Conservation (phyloP, 2,797 vertebrate species). For the Protosalanx chinensis region DNA sequence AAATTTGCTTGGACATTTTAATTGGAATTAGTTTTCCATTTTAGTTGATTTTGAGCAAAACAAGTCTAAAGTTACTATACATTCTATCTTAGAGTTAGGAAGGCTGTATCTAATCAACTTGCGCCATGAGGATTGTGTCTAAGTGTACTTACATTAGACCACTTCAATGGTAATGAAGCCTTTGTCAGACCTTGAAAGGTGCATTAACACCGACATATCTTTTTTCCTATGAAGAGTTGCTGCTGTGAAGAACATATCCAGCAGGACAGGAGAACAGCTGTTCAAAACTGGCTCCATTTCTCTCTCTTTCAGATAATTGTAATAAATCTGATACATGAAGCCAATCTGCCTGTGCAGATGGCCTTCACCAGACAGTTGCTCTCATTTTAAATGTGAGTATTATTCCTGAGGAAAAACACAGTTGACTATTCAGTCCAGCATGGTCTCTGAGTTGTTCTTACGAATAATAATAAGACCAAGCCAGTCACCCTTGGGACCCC, state of each 20-base stretch:
- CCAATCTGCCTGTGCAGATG: conserved; percentile 70
- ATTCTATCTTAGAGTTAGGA: too few species aligned
- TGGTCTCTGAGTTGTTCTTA: conserved; percentile 4
- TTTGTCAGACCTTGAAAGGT: too few species aligned
- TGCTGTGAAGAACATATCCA: background rate
- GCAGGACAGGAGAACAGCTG: conserved; percentile 33
- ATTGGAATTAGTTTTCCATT: too few species aligned
- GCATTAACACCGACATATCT: too few species aligned
- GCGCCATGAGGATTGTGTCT: too few species aligned
- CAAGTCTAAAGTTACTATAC: too few species aligned
- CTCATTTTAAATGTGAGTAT: background rate
- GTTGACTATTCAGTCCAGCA: background rate
- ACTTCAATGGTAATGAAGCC: too few species aligned
- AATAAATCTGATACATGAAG: conserved; percentile 63
- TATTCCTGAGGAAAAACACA: background rate
- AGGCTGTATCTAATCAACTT: too few species aligned
- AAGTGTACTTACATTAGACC: too few species aligned
- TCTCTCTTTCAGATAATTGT: conserved; percentile 51
- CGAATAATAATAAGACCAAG: background rate
- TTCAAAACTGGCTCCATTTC: conserved; percentile 37
- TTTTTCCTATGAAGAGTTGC: background rate
- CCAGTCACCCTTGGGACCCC: background rate
- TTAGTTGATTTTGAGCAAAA: too few species aligned
- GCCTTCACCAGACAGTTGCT: conserved; percentile 51
- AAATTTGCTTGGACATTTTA: background rate